Evolutionary conservation across 1,140 invertebrate species (phyloP).

Genomic region (Stenopsyche tienmushanensis): DNA sequence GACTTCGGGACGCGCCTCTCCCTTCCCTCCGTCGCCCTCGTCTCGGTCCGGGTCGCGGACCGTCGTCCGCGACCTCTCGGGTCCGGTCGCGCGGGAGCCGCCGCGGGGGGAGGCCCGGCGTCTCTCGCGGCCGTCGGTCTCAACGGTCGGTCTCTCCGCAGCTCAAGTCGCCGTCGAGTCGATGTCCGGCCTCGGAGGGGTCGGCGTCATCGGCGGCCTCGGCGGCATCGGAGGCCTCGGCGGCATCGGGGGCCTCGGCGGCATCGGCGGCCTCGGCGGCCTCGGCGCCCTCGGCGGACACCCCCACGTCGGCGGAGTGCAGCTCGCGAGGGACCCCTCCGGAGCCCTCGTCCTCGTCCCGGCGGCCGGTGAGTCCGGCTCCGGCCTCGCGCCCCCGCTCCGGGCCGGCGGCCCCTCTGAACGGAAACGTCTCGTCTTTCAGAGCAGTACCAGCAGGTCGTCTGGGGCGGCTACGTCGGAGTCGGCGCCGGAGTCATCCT

Average conservation of each 20-base stretch:
- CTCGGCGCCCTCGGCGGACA: slow-evolving; percentile 66
- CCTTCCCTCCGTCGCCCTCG: no score
- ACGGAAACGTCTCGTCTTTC: slow-evolving; percentile 47
- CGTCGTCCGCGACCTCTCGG: no score
- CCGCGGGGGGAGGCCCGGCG: no score
- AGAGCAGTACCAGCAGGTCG: slow-evolving; percentile 74
- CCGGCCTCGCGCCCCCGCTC: background rate
- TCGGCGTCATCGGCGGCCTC: slow-evolving; percentile 34
- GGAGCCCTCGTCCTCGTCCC: slow-evolving; percentile 79
- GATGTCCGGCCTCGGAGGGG: background rate
- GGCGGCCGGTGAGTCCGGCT: slow-evolving; percentile 48
- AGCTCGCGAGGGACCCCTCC: slow-evolving; percentile 79
- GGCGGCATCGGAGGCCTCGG: slow-evolving; percentile 52
- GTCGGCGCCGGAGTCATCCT: slow-evolving; percentile 61
- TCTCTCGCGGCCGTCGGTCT: no score
- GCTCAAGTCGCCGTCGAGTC: background rate
- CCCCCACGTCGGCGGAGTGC: slow-evolving; percentile 70
- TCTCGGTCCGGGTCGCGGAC: no score
- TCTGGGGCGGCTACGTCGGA: slow-evolving; percentile 68
- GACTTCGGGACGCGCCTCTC: no score
- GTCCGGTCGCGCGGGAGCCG: no score
- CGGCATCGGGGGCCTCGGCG: slow-evolving; percentile 46
- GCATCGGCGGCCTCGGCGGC: slow-evolving; percentile 44
- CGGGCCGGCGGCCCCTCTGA: no score
- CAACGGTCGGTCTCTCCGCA: no score